Evolutionary conservation across 2,888 invertebrate species (phyloP).

Genomic region (Limnephilus rhombicus): DNA sequence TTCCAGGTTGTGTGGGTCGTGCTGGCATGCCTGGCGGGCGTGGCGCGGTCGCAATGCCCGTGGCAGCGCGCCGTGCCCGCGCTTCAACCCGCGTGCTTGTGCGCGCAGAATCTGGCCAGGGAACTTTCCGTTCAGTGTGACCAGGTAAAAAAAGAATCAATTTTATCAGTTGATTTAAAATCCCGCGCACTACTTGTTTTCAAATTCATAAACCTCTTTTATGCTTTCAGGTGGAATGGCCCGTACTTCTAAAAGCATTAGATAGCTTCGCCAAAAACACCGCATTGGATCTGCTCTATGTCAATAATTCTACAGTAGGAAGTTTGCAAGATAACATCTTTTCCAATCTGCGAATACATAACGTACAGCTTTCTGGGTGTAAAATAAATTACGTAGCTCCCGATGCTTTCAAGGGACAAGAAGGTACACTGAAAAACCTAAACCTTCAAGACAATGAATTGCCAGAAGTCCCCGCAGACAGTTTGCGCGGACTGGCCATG

Average conservation of each 20-base stretch:
- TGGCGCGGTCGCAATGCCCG: constrained; percentile 85
- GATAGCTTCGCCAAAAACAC: constrained; percentile 83
- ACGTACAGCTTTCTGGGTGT: constrained; percentile 91
- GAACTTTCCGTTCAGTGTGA: constrained; percentile 94
- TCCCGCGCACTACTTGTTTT: neutral
- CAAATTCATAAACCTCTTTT: constrained; percentile 15
- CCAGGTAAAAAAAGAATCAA: constrained; percentile 76
- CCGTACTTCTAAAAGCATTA: constrained; percentile 84
- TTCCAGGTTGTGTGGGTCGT: constrained; percentile 41
- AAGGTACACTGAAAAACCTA: constrained; percentile 87
- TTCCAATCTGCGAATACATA: constrained; percentile 84
- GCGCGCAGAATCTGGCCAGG: constrained; percentile 90
- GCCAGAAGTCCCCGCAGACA: constrained; percentile 86
- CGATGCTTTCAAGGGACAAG: constrained; percentile 90
- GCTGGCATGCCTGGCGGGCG: constrained; percentile 67
- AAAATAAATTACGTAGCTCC: constrained; percentile 84
- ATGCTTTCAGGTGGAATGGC: constrained; percentile 83
- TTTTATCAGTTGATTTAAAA: constrained; percentile 41
- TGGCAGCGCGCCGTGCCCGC: constrained; percentile 87
- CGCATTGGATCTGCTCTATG: constrained; percentile 89
- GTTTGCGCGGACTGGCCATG: constrained; percentile 82
- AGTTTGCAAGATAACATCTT: constrained; percentile 83
- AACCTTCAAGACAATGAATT: constrained; percentile 92
- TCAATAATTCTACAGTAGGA: constrained; percentile 91
- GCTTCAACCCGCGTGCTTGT: constrained; percentile 90